phyloP scores from a whole-genome alignment of 92 coral and sea anemone species.

The Epizoanthus scotinus region DNA sequence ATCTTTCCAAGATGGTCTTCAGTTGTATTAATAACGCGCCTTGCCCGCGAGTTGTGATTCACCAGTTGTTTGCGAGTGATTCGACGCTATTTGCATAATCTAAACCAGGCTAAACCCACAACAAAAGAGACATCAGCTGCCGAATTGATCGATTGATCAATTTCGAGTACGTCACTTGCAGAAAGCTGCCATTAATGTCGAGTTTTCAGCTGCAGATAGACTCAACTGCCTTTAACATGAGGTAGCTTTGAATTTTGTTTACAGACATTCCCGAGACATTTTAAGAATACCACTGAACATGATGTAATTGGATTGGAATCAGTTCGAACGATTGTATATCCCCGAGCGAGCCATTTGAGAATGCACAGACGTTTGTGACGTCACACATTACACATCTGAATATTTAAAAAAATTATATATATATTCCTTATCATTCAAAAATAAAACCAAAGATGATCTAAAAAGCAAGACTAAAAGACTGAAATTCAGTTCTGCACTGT shows the following conservation, averaged over 20 bases:
- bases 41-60: background rate
- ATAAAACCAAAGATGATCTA: too few species aligned
- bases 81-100: slow-evolving; percentile 14
- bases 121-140: background rate
- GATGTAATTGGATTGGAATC: slow-evolving; percentile 16
- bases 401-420: too few species aligned
- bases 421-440: too few species aligned
- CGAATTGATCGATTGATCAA: background rate
- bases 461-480: too few species aligned
- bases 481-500: too few species aligned
- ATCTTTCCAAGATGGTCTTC: background rate
- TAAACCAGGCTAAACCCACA: background rate
- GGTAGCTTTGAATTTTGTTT: background rate
- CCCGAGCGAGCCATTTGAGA: too few species aligned
- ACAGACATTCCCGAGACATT: slow-evolving; percentile 1
- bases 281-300: background rate
- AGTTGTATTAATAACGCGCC: background rate
- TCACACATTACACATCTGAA: too few species aligned
- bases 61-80: background rate
- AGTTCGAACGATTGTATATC: background rate
- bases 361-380: too few species aligned
- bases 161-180: background rate
- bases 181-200: background rate
- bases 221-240: background rate
- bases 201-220: background rate